Conservation (phyloP, 2,888 invertebrate species). For the Pristionchus fissidentatus region DNA sequence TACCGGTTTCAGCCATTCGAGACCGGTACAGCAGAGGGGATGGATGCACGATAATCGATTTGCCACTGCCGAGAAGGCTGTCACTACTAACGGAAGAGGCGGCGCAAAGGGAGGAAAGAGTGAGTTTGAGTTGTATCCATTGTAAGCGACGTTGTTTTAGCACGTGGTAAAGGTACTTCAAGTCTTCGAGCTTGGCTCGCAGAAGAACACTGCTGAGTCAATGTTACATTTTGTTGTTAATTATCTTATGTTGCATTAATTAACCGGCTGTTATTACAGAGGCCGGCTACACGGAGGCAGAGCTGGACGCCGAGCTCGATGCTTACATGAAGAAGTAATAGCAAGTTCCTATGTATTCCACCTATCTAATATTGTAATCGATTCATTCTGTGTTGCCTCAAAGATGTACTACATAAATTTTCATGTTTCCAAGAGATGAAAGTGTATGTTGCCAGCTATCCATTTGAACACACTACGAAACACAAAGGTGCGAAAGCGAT, state of each 20-base stretch:
- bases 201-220: no score
- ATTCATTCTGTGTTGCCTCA: conserved; percentile 22
- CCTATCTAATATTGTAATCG: conserved; percentile 13
- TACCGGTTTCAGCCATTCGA: neutral
- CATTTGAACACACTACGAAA: neutral
- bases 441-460: neutral
- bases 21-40: conserved; percentile 14
- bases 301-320: conserved; percentile 44
- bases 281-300: neutral
- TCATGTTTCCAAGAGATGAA: conserved; percentile 26
- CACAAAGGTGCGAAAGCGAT: no score
- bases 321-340: conserved; percentile 50
- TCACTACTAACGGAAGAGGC: neutral
- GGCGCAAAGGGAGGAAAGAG: conserved; percentile 18
- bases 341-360: neutral
- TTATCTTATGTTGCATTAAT: neutral
- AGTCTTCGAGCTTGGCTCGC: no score
- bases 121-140: neutral
- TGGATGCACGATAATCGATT: conserved; percentile 31
- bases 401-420: conserved; percentile 34
- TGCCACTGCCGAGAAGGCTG: neutral
- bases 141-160: no score
- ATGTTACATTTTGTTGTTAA: no score
- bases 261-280: neutral
- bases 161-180: no score